Evolutionary conservation across 2,113 vertebrate species (phyloP).

Genomic region (Sus scrofa): DNA sequence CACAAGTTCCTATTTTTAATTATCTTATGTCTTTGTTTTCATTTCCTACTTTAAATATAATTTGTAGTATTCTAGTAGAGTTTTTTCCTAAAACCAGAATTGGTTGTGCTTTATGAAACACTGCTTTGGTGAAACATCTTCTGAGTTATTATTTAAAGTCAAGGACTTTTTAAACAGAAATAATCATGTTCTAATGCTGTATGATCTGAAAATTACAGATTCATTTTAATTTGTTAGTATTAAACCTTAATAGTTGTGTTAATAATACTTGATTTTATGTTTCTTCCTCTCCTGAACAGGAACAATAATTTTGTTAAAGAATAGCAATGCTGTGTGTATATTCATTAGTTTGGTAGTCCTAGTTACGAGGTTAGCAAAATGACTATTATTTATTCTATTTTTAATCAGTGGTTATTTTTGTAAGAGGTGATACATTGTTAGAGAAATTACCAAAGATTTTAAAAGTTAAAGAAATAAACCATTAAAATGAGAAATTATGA

Average conservation of each 20-base stretch:
- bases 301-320: background rate
- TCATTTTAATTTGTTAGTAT: background rate
- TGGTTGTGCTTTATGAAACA: background rate
- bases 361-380: background rate
- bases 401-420: background rate
- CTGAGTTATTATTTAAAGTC: background rate
- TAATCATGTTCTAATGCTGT: background rate
- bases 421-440: background rate
- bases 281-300: background rate
- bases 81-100: background rate
- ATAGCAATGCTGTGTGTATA: background rate
- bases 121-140: background rate
- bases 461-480: background rate
- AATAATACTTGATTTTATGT: background rate
- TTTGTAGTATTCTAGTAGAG: background rate
- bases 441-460: background rate
- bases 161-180: slow-evolving; percentile 21
- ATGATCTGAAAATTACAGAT: background rate
- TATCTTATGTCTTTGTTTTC: background rate
- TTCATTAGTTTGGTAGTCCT: background rate
- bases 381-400: background rate
- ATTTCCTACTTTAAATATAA: background rate
- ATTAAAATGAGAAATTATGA: background rate
- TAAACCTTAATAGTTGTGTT: background rate
- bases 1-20: background rate